phyloP scores from a whole-genome alignment of 2,797 vertebrate genomes.

The Peromyscus eremicus region DNA sequence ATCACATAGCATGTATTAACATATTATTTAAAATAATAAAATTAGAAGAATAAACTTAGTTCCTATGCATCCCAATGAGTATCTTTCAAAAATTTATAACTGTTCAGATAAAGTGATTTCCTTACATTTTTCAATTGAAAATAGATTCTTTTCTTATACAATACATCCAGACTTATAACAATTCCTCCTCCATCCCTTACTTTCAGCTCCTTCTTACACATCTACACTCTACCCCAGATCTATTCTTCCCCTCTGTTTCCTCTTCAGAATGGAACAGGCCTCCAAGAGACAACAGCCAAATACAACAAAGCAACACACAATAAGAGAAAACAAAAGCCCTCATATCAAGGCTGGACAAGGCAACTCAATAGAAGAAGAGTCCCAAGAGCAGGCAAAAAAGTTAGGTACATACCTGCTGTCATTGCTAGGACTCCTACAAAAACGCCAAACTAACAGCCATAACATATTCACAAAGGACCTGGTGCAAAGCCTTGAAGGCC shows the following conservation, averaged over 20 bases:
- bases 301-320: neutral
- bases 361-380: too few species aligned
- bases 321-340: neutral
- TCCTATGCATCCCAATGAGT: neutral
- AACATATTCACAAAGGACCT: neutral
- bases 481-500: neutral
- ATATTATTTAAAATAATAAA: neutral
- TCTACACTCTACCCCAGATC: neutral
- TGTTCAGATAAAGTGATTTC: neutral
- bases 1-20: neutral
- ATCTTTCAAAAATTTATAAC: slow-evolving; percentile 36
- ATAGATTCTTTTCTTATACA: neutral
- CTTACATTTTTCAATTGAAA: neutral
- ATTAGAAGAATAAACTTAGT: neutral
- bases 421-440: too few species aligned
- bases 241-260: neutral
- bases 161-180: neutral
- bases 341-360: neutral
- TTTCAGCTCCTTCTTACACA: neutral
- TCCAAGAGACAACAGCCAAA: neutral
- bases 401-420: too few species aligned
- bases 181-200: neutral
- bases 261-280: neutral
- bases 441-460: neutral
- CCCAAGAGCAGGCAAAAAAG: neutral